A percentile compares a stretch with the other conserved stretches of the same genome.
Conservation (phyloP, 2,113 vertebrate species). For the Petaurus breviceps region DNA sequence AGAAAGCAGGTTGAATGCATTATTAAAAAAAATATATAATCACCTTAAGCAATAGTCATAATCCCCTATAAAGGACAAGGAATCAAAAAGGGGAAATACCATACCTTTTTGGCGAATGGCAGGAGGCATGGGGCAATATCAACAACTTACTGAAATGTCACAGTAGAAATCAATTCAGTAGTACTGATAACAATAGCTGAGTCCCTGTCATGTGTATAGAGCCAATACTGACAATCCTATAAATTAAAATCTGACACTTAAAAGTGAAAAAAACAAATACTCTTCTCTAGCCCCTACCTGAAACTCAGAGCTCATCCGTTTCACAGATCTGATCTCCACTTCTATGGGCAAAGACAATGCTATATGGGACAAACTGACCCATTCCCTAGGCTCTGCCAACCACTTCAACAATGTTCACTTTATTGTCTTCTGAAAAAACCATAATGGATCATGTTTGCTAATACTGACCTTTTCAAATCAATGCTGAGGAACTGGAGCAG, state of each 20-base stretch:
- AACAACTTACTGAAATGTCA: conserved; percentile 24
- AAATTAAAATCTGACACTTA: conserved; percentile 41
- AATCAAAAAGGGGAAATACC: not conserved
- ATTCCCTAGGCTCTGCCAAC: conserved; percentile 3
- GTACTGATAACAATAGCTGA: not conserved
- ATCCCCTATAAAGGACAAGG: not conserved
- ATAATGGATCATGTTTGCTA: conserved; percentile 42
- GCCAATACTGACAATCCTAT: conserved; percentile 4
- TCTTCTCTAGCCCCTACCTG: not conserved
- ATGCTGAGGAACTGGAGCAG: not conserved
- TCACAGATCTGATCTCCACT: conserved; percentile 5
- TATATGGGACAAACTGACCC: not conserved
- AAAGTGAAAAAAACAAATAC: not conserved
- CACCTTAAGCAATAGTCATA: not conserved
- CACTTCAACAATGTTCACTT: conserved; percentile 1
- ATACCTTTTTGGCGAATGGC: not conserved
- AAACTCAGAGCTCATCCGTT: conserved; percentile 7
- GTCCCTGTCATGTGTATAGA: not conserved
- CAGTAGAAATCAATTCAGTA: not conserved
- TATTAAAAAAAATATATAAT: not conserved
- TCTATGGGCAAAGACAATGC: conserved; percentile 7
- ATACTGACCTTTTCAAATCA: conserved; percentile 43
- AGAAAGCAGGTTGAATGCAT: not conserved
- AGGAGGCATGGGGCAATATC: not conserved
- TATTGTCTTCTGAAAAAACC: not conserved